phyloP scores from a whole-genome alignment of 2,113 vertebrate genomes.

The Ranitomeya imitator region DNA sequence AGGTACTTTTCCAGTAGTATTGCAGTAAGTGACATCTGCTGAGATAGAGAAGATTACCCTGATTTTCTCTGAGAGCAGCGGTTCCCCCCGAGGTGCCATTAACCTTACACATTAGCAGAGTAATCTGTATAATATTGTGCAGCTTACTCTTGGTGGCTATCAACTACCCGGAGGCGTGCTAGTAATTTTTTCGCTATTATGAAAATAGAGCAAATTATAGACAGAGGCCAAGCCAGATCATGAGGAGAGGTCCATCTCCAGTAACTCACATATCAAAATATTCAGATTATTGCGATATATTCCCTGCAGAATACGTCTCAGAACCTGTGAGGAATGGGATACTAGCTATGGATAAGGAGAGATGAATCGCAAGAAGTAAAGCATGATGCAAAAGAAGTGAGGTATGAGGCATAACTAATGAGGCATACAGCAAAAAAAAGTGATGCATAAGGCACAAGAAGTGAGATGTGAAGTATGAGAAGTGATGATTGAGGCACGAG shows the following conservation, averaged over 20 bases:
- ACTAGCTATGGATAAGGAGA: too few relatives aligned
- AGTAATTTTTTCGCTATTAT: not conserved
- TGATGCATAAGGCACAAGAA: too few relatives aligned
- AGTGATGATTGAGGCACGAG: too few relatives aligned
- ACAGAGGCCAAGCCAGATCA: not conserved
- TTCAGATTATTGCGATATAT: not conserved
- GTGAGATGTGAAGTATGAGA: too few relatives aligned
- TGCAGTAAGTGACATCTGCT: not conserved
- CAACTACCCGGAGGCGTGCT: not conserved
- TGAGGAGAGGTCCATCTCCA: not conserved
- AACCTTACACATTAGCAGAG: slow-evolving; percentile 3
- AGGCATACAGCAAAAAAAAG: too few relatives aligned
- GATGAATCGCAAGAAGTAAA: too few relatives aligned
- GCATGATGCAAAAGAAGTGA: too few relatives aligned
- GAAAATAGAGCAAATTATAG: not conserved
- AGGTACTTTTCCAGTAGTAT: not conserved
- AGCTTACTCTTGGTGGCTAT: not conserved
- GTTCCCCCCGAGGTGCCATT: slow-evolving; percentile 9
- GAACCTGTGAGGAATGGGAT: not conserved
- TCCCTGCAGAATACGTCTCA: not conserved
- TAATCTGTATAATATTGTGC: not conserved
- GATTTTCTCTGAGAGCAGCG: not conserved
- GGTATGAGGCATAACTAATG: too few relatives aligned
- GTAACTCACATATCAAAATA: not conserved
- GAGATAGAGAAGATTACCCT: not conserved